Base-by-base conservation (phyloP, 92 coral and sea anemone species). In the Parazoanthus swiftii region DNA sequence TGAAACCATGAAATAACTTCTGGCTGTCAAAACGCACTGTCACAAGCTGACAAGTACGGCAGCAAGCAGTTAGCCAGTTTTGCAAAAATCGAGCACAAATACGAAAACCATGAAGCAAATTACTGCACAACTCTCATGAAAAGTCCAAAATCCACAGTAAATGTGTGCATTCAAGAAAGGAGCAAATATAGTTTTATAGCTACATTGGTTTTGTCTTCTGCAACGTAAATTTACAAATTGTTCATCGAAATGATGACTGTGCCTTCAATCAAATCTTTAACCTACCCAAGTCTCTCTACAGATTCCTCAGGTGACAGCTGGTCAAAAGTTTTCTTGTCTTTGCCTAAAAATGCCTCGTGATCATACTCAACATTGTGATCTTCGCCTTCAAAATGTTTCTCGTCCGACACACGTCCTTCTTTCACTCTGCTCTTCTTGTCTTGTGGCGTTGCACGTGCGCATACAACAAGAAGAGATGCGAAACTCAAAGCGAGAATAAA, bases 301-400 rank as follows among this genome's bases (percentile, higher is more conserved):
- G 98, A 95, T 93, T 97, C 99, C 67, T 95, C 95, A 4, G 99
- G 94, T 23, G 97, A 89, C 70, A 97, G 87, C 86, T 93, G 93
- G 81, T 97, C 99, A 88, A 94, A 97, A 29, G 95, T 94, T 73
- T 89, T 92, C 90, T 95, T 97, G 25, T 97, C 99, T 74, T 95
- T 90, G 13, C 99, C 99, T 26, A 97, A 90, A 74, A 97, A 97
- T 26, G 99, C 99, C 76, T 97, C 99, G 25, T 97, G 99, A 79
- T 97, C 99, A 82, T 95, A 97, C 42, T 95, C 98, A 11, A 90
- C 20, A 92, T 97, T 97, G 85, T 97, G 98, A n/a, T 93, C 95
- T 13, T 91, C 91, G 9, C 82, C 97, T 63, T 92, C 90, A 73
- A 91, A 97, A 85, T 97, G 99, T 58, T 95, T 92, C 81, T 97